A percentile compares a stretch with the other conserved stretches of the same genome.
Conservation (phyloP, 2,888 invertebrate species). For the Cosmopolites sordidus region DNA sequence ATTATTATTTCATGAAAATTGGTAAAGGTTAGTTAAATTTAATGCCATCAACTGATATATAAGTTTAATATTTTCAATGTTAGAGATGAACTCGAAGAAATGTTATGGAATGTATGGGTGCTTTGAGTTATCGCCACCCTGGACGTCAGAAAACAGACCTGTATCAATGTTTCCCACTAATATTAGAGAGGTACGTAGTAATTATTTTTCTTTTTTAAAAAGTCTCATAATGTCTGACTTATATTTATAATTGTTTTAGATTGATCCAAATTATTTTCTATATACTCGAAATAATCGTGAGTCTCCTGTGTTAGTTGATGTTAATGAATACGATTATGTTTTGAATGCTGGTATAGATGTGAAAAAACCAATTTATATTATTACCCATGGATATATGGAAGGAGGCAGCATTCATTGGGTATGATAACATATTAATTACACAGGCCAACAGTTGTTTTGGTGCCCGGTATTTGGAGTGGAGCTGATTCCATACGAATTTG, state of each 20-base stretch:
- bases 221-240: not conserved
- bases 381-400: slow-evolving; percentile 86
- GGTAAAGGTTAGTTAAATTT: slow-evolving; percentile 41
- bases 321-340: slow-evolving; percentile 63
- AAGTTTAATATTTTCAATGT: too few relatives aligned
- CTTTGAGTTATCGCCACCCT: slow-evolving; percentile 72
- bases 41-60: not conserved
- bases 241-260: slow-evolving; percentile 39
- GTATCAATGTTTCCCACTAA: slow-evolving; percentile 74
- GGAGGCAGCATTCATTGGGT: slow-evolving; percentile 80
- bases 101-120: slow-evolving; percentile 80
- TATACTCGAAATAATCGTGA: slow-evolving; percentile 53
- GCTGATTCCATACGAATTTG: too few relatives aligned
- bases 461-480: too few relatives aligned
- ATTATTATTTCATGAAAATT: slow-evolving; percentile 46
- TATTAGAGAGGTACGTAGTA: slow-evolving; percentile 54
- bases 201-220: not conserved
- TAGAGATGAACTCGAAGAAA: slow-evolving; percentile 49
- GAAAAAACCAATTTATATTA: slow-evolving; percentile 63
- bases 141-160: slow-evolving; percentile 73
- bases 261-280: slow-evolving; percentile 59
- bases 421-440: too few relatives aligned
- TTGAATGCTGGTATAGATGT: slow-evolving; percentile 59
- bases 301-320: slow-evolving; percentile 59
- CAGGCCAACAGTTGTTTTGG: too few relatives aligned